phyloP scores from a whole-genome alignment of 2,797 vertebrate genomes.

The Gobio occitaniae region DNA sequence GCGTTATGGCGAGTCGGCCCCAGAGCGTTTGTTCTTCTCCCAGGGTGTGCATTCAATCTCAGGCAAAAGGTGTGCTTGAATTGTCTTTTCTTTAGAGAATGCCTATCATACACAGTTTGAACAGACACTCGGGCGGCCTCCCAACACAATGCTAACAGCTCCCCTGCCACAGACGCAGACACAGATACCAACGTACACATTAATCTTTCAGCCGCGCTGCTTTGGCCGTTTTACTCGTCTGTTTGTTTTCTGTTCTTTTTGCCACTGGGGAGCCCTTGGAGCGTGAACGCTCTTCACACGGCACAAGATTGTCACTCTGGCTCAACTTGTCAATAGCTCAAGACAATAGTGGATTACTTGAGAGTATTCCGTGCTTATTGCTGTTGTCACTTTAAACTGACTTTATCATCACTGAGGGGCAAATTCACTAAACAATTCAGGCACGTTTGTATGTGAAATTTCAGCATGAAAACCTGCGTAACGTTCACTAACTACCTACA shows the following conservation, averaged over 20 bases:
- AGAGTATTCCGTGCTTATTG: slow-evolving; percentile 38
- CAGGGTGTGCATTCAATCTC: slow-evolving; percentile 70
- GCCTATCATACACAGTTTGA: slow-evolving; percentile 65
- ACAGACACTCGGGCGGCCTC: slow-evolving; percentile 71
- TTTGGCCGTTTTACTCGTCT: slow-evolving; percentile 60
- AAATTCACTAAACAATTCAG: slow-evolving; percentile 25
- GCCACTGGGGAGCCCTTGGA: slow-evolving; percentile 45
- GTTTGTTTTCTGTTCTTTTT: slow-evolving; percentile 58
- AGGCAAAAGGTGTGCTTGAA: slow-evolving; percentile 68
- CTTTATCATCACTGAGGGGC: slow-evolving; percentile 26
- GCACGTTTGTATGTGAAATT: background rate
- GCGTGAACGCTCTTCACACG: slow-evolving; percentile 24
- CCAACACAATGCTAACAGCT: slow-evolving; percentile 70
- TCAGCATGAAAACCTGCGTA: background rate
- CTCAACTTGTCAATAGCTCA: slow-evolving; percentile 43
- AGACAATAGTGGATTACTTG: slow-evolving; percentile 45
- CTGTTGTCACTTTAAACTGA: slow-evolving; percentile 11
- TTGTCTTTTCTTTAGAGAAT: slow-evolving; percentile 57
- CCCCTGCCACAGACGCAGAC: slow-evolving; percentile 64
- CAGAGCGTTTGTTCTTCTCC: slow-evolving; percentile 77
- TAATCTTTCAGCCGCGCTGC: slow-evolving; percentile 67
- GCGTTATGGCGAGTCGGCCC: slow-evolving; percentile 69
- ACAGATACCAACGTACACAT: slow-evolving; percentile 63
- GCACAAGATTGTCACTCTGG: slow-evolving; percentile 40
- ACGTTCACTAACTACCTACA: background rate